Evolutionary conservation across 2,888 invertebrate genomes (phyloP).

Genomic region (Meiosimyza decipiens): DNA sequence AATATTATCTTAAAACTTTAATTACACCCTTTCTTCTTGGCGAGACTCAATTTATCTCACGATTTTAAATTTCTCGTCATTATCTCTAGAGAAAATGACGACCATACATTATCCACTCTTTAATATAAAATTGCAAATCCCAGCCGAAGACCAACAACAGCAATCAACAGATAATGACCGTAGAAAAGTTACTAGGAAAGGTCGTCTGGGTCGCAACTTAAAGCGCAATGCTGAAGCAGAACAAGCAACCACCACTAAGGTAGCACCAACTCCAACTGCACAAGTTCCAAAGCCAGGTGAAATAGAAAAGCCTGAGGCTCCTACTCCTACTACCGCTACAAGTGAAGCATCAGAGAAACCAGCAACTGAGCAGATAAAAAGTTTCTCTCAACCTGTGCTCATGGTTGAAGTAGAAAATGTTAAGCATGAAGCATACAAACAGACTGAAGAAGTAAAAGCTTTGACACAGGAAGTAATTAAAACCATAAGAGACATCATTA

Average conservation of each 20-base stretch:
- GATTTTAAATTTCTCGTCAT: slow-evolving; percentile 31
- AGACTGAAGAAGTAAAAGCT: slow-evolving; percentile 96
- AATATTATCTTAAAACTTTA: too few relatives aligned
- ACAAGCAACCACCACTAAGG: slow-evolving; percentile 23
- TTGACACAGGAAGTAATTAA: slow-evolving; percentile 96
- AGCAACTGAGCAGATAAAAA: slow-evolving; percentile 28
- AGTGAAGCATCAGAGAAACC: slow-evolving; percentile 19
- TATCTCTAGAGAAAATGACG: slow-evolving; percentile 69
- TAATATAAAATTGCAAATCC: slow-evolving; percentile 84
- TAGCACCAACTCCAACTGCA: slow-evolving; percentile 25
- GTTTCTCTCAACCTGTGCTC: slow-evolving; percentile 71
- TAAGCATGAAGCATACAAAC: slow-evolving; percentile 86
- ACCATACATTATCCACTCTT: slow-evolving; percentile 85
- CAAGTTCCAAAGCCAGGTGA: slow-evolving; percentile 38
- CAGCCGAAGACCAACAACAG: slow-evolving; percentile 76
- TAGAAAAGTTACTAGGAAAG: slow-evolving; percentile 60
- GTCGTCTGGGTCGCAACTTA: slow-evolving; percentile 41
- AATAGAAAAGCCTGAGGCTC: slow-evolving; percentile 38
- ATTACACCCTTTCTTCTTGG: neutral
- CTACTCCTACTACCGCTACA: neutral
- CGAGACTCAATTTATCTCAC: neutral
- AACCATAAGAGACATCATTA: slow-evolving; percentile 97
- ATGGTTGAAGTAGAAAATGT: slow-evolving; percentile 97
- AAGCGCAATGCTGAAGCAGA: slow-evolving; percentile 58
- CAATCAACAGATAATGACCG: slow-evolving; percentile 69